Percentiles rank a stretch among this genome's conserved stretches.
These are phyloP conservation scores for Cynaeus angustus DNA, from an alignment of 2,888 invertebrate species.

Conservation along the genomic window DNA sequence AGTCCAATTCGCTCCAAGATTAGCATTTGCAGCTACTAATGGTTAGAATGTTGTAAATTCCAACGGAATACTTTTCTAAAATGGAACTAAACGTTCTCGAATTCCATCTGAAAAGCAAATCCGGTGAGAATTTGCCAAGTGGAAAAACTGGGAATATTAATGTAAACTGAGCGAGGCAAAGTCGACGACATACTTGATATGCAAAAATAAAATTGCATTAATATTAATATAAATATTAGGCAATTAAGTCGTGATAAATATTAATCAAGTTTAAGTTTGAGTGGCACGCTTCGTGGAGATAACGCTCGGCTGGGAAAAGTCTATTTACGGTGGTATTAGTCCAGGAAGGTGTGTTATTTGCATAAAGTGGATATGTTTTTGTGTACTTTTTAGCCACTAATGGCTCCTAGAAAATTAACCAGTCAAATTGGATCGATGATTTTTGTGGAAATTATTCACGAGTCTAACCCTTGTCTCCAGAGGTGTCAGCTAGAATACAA, in stretches of 20 bases:
- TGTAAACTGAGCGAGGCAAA: not conserved
- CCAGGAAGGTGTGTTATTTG: slow-evolving; percentile 3
- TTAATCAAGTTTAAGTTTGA: slow-evolving; percentile 8
- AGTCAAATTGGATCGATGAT: not conserved
- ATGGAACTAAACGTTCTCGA: slow-evolving; percentile 18
- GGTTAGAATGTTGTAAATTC: slow-evolving; percentile 32
- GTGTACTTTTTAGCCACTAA: not conserved
- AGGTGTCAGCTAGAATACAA: no score
- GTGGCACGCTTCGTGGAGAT: slow-evolving; percentile 1
- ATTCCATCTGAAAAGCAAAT: slow-evolving; percentile 9
- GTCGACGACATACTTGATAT: slow-evolving; percentile 26
- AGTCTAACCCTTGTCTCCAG: not conserved
- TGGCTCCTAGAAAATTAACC: slow-evolving; percentile 2
- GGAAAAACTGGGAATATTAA: not conserved
- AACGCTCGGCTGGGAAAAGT: not conserved
- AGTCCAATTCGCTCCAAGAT: not conserved
- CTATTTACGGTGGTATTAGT: not conserved
- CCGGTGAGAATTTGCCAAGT: not conserved
- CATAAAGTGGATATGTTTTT: not conserved
- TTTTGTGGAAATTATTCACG: not conserved
- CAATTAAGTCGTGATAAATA: slow-evolving; percentile 30
- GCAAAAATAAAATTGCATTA: slow-evolving; percentile 28
- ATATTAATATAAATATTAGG: slow-evolving; percentile 34
- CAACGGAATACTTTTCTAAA: slow-evolving; percentile 26
- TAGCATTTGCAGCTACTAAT: slow-evolving; percentile 25